Conservation (phyloP, 2,113 vertebrate species). For the Prochilodus magdalenae region DNA sequence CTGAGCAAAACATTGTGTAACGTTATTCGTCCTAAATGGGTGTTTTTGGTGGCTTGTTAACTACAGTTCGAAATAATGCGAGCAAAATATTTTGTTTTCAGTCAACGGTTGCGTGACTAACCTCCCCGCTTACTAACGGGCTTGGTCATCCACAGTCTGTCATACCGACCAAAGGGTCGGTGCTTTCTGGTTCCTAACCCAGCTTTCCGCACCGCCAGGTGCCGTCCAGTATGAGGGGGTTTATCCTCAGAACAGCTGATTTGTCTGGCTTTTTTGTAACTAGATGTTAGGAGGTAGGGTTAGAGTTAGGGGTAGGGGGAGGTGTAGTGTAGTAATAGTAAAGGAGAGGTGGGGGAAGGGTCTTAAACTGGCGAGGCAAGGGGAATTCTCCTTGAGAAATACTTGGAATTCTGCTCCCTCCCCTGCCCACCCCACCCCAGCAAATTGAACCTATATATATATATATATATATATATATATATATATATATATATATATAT, state of each 20-base stretch:
- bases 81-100: background rate
- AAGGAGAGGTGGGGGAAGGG: slow-evolving; percentile 26
- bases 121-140: background rate
- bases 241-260: slow-evolving; percentile 7
- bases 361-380: slow-evolving; percentile 8
- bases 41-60: background rate
- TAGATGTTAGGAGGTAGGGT: slow-evolving; percentile 32
- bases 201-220: background rate
- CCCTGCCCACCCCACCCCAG: background rate
- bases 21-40: background rate
- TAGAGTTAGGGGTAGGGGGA: slow-evolving; percentile 50
- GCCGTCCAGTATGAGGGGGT: background rate
- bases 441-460: slow-evolving; percentile 22
- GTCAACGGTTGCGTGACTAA: background rate
- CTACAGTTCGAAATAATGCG: background rate
- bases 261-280: slow-evolving; percentile 2
- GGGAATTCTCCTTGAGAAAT: slow-evolving; percentile 44
- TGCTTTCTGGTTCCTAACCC: no score
- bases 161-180: slow-evolving; percentile 23
- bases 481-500: slow-evolving; percentile 2
- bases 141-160: slow-evolving; percentile 6
- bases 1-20: background rate
- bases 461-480: slow-evolving; percentile 12
- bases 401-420: slow-evolving; percentile 45
- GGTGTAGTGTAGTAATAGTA: slow-evolving; percentile 24